Percentiles rank a stretch among this genome's conserved stretches.
Evolutionary conservation across 2,113 vertebrate genomes (phyloP).

Genomic region (Dromiciops gliroides): DNA sequence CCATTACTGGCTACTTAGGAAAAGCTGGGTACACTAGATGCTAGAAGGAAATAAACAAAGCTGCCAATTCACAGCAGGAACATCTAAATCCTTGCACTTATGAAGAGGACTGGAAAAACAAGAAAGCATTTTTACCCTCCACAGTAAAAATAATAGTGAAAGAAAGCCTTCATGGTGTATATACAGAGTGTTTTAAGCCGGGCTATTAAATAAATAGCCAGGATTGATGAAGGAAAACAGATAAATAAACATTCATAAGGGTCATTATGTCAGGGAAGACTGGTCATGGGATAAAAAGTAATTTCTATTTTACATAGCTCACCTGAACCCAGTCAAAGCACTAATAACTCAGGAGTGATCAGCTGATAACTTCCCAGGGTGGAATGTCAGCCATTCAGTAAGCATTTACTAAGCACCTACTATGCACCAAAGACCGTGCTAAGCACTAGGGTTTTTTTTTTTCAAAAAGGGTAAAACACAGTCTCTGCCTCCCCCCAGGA

Average conservation of each 20-base stretch:
- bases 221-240: constrained; percentile 67
- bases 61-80: constrained; percentile 71
- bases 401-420: constrained; percentile 10
- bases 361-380: not conserved
- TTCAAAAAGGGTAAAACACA: too few relatives aligned
- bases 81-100: constrained; percentile 76
- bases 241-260: constrained; percentile 59
- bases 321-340: not conserved
- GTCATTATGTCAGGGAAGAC: constrained; percentile 37
- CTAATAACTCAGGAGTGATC: not conserved
- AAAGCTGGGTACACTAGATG: constrained; percentile 38
- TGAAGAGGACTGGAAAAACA: constrained; percentile 72
- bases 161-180: constrained; percentile 71
- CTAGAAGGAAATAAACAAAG: constrained; percentile 65
- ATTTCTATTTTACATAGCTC: constrained; percentile 40
- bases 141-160: constrained; percentile 71
- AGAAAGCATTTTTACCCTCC: constrained; percentile 66
- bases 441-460: not conserved
- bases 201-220: constrained; percentile 62
- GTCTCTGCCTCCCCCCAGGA: too few relatives aligned
- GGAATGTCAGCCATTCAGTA: not conserved
- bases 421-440: not conserved
- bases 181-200: constrained; percentile 54
- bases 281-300: not conserved
- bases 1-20: constrained; percentile 71